A percentile compares a stretch with the other conserved stretches of the same genome.
These are phyloP conservation scores for Porites rus DNA, from an alignment of 92 coral and sea anemone species.

Conservation along the genomic window DNA sequence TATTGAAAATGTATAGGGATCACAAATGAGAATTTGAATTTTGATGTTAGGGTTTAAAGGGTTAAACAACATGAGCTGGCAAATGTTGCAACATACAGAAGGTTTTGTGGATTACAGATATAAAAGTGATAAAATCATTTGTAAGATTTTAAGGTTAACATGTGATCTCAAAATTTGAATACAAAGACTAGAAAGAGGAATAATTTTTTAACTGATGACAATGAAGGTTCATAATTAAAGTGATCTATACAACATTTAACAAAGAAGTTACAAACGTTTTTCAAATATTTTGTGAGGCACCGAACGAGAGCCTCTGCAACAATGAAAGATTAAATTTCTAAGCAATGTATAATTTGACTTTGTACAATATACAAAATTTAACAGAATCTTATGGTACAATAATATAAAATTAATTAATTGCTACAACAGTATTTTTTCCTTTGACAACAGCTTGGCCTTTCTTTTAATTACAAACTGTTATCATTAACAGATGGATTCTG, in stretches of 20 bases:
- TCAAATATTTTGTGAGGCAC: background rate
- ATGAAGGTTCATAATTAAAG: no score
- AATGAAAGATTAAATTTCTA: background rate
- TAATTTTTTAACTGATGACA: no score
- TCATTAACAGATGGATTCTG: conserved; percentile 50
- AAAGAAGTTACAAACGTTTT: background rate
- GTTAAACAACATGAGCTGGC: background rate
- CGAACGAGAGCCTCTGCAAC: background rate
- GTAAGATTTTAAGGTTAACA: no score
- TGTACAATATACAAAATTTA: conserved; percentile 52
- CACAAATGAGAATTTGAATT: no score
- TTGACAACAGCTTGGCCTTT: background rate
- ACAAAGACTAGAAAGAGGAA: no score
- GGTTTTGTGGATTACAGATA: background rate
- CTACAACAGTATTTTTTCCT: background rate
- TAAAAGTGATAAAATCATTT: background rate
- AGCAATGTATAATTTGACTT: conserved; percentile 3
- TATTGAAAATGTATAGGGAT: no score
- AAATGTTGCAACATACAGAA: background rate
- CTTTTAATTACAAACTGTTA: background rate
- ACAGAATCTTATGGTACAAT: conserved; percentile 24
- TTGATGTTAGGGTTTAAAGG: no score
- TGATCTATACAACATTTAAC: background rate
- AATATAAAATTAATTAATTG: conserved; percentile 29
- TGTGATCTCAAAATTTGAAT: no score